phyloP scores from a whole-genome alignment of 2,113 vertebrate species.

The Sylvia atricapilla region DNA sequence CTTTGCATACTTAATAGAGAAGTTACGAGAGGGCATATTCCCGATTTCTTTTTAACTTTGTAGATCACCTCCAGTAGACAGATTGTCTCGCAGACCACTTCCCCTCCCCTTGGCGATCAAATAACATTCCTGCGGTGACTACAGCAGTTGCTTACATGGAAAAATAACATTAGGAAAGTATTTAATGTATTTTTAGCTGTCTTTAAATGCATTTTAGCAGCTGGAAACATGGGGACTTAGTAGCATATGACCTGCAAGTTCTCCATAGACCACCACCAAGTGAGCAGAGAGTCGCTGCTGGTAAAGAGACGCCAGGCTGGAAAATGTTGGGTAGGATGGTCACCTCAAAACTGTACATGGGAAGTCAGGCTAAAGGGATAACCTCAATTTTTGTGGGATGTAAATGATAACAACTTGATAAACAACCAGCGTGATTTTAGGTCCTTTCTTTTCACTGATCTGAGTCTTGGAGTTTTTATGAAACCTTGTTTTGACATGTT shows the following conservation, averaged over 20 bases:
- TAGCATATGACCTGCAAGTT: neutral
- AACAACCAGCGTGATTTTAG: neutral
- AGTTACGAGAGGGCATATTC: neutral
- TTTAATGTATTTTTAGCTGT: constrained; percentile 69
- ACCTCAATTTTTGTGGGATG: neutral
- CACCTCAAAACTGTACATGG: neutral
- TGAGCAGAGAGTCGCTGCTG: neutral
- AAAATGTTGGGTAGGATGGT: neutral
- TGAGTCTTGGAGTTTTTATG: neutral
- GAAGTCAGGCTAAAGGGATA: neutral
- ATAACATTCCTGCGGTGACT: constrained; percentile 64
- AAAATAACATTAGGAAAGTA: constrained; percentile 65
- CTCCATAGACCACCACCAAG: neutral
- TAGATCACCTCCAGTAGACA: constrained; percentile 46
- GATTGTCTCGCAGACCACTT: constrained; percentile 49
- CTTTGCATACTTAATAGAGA: neutral
- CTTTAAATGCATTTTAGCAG: constrained; percentile 67
- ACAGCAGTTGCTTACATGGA: constrained; percentile 68
- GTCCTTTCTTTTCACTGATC: neutral
- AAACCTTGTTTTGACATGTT: neutral
- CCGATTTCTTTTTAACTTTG: constrained; percentile 21
- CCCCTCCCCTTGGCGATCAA: constrained; percentile 52
- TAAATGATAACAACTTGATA: neutral
- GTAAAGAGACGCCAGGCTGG: neutral
- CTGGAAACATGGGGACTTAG: constrained; percentile 46